These are phyloP conservation scores for Triplophysa tibetana DNA, from an alignment of 2,113 vertebrate genomes.

Conservation along the genomic window DNA sequence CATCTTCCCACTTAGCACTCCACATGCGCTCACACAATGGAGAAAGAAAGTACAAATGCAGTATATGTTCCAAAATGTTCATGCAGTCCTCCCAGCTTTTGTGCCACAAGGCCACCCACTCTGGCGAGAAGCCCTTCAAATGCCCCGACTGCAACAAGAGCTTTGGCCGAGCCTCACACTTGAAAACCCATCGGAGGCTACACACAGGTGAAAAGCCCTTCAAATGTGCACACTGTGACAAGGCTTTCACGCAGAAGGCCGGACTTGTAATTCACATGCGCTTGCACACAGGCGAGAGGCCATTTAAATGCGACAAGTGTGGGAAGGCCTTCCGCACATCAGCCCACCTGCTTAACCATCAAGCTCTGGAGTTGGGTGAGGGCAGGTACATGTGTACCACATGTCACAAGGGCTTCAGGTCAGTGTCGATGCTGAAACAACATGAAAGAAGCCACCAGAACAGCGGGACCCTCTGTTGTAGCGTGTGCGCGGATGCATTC, in stretches of 20 bases:
- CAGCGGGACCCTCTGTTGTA: slow-evolving; percentile 63
- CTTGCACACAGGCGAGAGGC: slow-evolving; percentile 63
- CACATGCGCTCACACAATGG: slow-evolving; percentile 71
- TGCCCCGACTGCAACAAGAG: slow-evolving; percentile 75
- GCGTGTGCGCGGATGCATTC: slow-evolving; percentile 69
- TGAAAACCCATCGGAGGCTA: slow-evolving; percentile 75
- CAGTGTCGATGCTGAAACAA: not conserved
- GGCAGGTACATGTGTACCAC: slow-evolving; percentile 46
- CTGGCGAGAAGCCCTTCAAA: slow-evolving; percentile 74
- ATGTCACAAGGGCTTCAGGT: slow-evolving; percentile 47
- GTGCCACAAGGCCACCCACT: slow-evolving; percentile 74
- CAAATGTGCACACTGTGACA: slow-evolving; percentile 65
- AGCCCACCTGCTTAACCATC: slow-evolving; percentile 66
- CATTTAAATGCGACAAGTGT: slow-evolving; percentile 66
- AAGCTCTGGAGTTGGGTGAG: slow-evolving; percentile 53
- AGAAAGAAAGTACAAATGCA: slow-evolving; percentile 69
- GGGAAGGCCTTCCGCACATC: slow-evolving; percentile 65
- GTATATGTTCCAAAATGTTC: slow-evolving; percentile 72
- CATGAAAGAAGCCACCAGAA: slow-evolving; percentile 56
- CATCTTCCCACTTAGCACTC: slow-evolving; percentile 69
- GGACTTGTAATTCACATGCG: slow-evolving; percentile 60
- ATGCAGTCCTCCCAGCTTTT: slow-evolving; percentile 73
- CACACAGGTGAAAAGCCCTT: slow-evolving; percentile 80
- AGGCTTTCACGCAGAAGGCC: slow-evolving; percentile 60
- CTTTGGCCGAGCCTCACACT: slow-evolving; percentile 74